phyloP scores from a whole-genome alignment of 1,140 invertebrate genomes.

The Drosophila arizonae region DNA sequence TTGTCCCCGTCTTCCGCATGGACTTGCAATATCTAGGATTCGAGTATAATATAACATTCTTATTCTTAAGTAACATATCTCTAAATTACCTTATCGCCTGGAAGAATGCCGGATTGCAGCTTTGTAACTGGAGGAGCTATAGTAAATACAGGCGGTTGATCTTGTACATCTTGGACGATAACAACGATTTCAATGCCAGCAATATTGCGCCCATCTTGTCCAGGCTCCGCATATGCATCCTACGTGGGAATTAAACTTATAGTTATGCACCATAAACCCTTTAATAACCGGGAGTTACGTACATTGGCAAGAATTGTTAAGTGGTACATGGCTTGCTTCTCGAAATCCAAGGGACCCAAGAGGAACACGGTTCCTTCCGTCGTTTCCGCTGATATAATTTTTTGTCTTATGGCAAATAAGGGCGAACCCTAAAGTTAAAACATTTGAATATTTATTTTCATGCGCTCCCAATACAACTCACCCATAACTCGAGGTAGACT shows the following conservation, averaged over 20 bases:
- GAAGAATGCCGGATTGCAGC: conserved; percentile 86
- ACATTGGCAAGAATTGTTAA: conserved; percentile 92
- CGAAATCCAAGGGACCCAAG: conserved; percentile 91
- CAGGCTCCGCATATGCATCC: conserved; percentile 92
- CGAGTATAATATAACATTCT: neutral
- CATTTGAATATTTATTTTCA: neutral
- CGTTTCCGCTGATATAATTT: conserved; percentile 88
- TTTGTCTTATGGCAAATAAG: conserved; percentile 90
- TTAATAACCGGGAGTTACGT: conserved; percentile 78
- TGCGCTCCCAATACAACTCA: conserved; percentile 47
- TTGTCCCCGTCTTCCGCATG: conserved; percentile 95
- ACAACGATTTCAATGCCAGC: conserved; percentile 91
- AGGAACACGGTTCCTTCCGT: conserved; percentile 90
- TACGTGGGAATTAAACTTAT: conserved; percentile 74
- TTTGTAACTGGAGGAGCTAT: conserved; percentile 91
- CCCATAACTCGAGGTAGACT: conserved; percentile 90
- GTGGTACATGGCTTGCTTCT: conserved; percentile 92
- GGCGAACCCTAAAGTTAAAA: conserved; percentile 84
- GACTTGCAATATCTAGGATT: conserved; percentile 87
- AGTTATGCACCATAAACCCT: neutral
- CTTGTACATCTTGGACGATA: conserved; percentile 92
- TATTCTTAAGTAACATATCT: neutral
- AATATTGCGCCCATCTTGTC: conserved; percentile 92
- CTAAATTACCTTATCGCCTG: conserved; percentile 85
- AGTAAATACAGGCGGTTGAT: conserved; percentile 93